A percentile compares a stretch with the other conserved stretches of the same genome.
Conservation (phyloP, 2,797 vertebrate genomes). For the Manis javanica region DNA sequence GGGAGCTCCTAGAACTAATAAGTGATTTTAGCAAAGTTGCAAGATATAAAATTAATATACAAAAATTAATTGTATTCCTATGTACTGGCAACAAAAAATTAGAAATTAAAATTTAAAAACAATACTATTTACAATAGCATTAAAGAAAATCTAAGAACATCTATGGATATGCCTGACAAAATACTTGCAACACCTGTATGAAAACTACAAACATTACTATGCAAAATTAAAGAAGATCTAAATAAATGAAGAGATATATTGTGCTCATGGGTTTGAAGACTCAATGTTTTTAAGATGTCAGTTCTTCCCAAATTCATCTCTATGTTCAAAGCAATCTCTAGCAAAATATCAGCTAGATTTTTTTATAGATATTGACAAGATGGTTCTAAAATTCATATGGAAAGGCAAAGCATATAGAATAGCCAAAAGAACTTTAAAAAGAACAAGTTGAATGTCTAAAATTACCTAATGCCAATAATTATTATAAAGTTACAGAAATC, state of each 20-base stretch:
- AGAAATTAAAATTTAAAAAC: not conserved
- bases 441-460: not conserved
- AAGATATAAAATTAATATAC: not conserved
- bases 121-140: not conserved
- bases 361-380: not conserved
- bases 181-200: not conserved
- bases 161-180: not conserved
- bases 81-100: not conserved
- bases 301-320: not conserved
- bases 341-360: not conserved
- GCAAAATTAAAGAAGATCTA: not conserved
- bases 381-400: not conserved
- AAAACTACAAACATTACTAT: not conserved
- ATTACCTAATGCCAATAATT: not conserved
- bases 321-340: not conserved
- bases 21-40: not conserved
- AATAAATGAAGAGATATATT: not conserved
- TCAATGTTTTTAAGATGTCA: not conserved
- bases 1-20: not conserved
- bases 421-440: not conserved
- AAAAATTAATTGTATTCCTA: not conserved
- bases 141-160: not conserved
- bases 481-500: conserved; percentile 12
- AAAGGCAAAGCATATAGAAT: not conserved
- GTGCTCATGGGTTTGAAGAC: not conserved